These are phyloP conservation scores for Oryzias melastigma DNA, from an alignment of 2,113 vertebrate genomes.

Conservation along the genomic window DNA sequence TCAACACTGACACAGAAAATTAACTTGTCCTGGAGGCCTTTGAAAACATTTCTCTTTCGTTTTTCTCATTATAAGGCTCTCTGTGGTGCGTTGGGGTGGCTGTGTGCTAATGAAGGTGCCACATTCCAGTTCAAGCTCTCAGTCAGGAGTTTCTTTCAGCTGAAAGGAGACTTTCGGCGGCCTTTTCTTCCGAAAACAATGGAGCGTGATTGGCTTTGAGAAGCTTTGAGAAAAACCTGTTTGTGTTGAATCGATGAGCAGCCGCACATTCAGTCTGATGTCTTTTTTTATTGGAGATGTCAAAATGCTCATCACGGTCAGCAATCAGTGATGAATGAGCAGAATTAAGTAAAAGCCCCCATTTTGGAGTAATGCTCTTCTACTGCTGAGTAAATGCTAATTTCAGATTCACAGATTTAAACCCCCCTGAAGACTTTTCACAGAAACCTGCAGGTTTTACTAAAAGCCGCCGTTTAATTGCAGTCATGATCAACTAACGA, in stretches of 20 bases:
- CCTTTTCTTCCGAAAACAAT: neutral
- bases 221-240: neutral
- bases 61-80: slow-evolving; percentile 1
- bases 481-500: no score
- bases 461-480: no score
- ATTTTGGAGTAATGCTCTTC: no score
- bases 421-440: no score
- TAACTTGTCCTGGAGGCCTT: slow-evolving; percentile 11
- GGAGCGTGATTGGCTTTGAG: neutral
- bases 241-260: neutral
- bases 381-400: no score
- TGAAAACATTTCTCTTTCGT: slow-evolving; percentile 5
- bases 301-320: neutral
- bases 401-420: no score
- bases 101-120: slow-evolving; percentile 7
- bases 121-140: slow-evolving; percentile 4
- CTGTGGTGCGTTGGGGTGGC: neutral
- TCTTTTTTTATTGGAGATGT: no score
- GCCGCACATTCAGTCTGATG: neutral
- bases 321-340: neutral
- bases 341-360: neutral
- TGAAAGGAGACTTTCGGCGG: neutral
- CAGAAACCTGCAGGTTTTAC: no score
- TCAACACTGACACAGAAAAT: slow-evolving; percentile 13
- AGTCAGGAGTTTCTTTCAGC: neutral